Base-by-base conservation (phyloP, 2,888 invertebrate genomes). In the Drosophila helvetica region DNA sequence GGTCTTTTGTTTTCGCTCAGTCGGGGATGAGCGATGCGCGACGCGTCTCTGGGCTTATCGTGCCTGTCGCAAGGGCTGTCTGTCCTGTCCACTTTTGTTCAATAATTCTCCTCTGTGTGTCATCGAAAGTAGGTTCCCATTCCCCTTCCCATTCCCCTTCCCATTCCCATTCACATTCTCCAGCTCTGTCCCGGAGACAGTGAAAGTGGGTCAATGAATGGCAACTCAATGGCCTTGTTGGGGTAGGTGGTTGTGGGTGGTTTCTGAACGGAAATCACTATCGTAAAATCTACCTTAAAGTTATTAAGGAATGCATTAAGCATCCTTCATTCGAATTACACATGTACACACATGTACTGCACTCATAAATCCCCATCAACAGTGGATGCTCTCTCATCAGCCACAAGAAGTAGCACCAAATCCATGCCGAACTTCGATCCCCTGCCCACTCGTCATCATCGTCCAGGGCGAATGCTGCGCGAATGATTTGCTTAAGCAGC, bases 61-160 rank as follows among this genome's bases (percentile, higher is more conserved):
- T 51, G 42, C 71, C 38, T 70, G 57, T 53, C 66, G 56, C 80
- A 73, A 72, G 86, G 86, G 83, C 68, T 78, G 27, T 6, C 22
- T 22, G 76, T 25, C 63, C 58, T n/a, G 42, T 7, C 18, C 38
- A 74, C 73, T 70, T 80, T 77, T 83, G 79, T 80, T 78, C 70
- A 57, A 73, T 73, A 76, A 64, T 65, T 72, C 69, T 72, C 67
- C 67, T 45, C 71, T 30, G 50, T 42, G 3, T 38, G 38, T 38
- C 78, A 79, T 83, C 77, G 86, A 86, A 83, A 83, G 83, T 83
- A 79, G 86, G 83, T 76, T 86, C 76, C 19, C 60, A 45, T 30
- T 38, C 60, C 30, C 58, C 18, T 2, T 30, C 10, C 15, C 38
- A n/a, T 6, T 15, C 38, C 19, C 60, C 38, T 30, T 38, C 60